A percentile compares a stretch with the other conserved stretches of the same genome.
phyloP scores from a whole-genome alignment of 92 coral and sea anemone genomes.

The Meandrina meandrites region DNA sequence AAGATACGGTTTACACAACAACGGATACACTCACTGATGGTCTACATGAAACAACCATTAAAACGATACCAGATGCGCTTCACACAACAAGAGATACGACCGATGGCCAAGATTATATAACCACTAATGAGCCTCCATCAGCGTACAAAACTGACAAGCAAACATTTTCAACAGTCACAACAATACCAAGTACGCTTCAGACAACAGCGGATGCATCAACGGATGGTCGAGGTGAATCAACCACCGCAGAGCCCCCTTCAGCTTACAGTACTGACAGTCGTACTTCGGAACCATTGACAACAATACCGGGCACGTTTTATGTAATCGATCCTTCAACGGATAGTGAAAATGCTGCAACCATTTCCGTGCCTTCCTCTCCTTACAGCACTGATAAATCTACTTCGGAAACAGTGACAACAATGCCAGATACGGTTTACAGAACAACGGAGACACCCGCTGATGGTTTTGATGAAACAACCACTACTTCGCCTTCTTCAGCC shows the following conservation, averaged over 20 bases:
- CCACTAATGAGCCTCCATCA: background rate
- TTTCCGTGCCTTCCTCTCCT: background rate
- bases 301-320: background rate
- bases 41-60: background rate
- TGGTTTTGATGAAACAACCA: background rate
- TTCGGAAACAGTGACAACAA: background rate
- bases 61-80: background rate
- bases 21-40: background rate
- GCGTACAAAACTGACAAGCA: background rate
- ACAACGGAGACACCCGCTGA: background rate
- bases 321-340: background rate
- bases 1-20: background rate
- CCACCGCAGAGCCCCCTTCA: background rate
- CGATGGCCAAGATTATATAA: background rate
- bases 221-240: background rate
- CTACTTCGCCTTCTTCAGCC: background rate
- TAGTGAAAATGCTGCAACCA: background rate
- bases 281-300: background rate
- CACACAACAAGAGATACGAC: background rate
- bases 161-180: background rate
- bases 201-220: background rate
- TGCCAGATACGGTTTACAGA: background rate
- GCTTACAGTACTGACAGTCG: background rate
- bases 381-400: background rate
- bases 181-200: background rate